Conservation (phyloP, 2,797 vertebrate genomes). For the Apogon talboti region DNA sequence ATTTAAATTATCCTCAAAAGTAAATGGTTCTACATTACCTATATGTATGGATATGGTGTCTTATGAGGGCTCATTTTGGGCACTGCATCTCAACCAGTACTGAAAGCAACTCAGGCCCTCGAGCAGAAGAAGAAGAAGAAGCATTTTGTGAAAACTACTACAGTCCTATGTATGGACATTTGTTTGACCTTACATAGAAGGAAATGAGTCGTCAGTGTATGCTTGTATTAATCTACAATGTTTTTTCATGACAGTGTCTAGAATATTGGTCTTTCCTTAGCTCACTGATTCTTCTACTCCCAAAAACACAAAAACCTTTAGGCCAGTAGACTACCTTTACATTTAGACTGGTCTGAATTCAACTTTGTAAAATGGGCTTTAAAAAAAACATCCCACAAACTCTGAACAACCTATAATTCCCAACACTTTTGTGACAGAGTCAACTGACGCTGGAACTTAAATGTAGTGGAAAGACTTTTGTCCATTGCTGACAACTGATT, state of each 20-base stretch:
- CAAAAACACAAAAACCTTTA: slow-evolving; percentile 28
- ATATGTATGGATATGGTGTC: too few species aligned
- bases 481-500: slow-evolving; percentile 69
- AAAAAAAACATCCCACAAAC: slow-evolving; percentile 29
- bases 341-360: slow-evolving; percentile 45
- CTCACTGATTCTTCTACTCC: slow-evolving; percentile 12
- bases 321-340: slow-evolving; percentile 34
- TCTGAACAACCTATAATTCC: slow-evolving; percentile 56
- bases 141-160: neutral
- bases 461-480: slow-evolving; percentile 71
- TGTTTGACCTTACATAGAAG: neutral
- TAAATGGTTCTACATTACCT: too few species aligned
- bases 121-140: neutral
- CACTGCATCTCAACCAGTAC: too few species aligned
- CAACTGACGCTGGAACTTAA: slow-evolving; percentile 61
- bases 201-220: too few species aligned
- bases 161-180: neutral
- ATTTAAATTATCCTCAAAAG: too few species aligned
- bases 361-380: slow-evolving; percentile 20
- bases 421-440: slow-evolving; percentile 42
- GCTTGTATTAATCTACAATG: too few species aligned
- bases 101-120: too few species aligned
- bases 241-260: neutral
- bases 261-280: slow-evolving; percentile 19
- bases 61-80: too few species aligned